Conservation (phyloP, 1,140 invertebrate genomes). For the Zaprionus africanus region DNA sequence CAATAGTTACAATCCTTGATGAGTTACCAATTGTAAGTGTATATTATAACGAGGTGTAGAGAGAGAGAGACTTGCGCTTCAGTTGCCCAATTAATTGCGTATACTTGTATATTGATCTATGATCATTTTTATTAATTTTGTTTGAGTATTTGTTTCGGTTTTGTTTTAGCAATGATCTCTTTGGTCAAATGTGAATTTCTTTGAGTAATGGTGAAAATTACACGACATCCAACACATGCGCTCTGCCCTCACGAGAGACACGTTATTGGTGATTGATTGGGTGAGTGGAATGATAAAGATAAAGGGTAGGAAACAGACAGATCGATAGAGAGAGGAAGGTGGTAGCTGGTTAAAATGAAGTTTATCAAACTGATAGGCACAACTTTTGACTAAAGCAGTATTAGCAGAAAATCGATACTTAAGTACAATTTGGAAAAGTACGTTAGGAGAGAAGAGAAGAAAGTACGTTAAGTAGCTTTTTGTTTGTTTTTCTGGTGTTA, state of each 20-base stretch:
- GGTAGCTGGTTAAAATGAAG: conserved; percentile 11
- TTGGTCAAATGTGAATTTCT: conserved; percentile 55
- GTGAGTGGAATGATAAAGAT: conserved; percentile 56
- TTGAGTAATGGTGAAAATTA: conserved; percentile 78
- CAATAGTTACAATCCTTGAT: conserved; percentile 78
- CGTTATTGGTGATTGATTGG: conserved; percentile 74
- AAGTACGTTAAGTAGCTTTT: conserved; percentile 42
- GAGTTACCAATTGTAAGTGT: conserved; percentile 59
- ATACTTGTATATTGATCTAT: conserved; percentile 42
- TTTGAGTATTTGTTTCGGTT: conserved; percentile 12
- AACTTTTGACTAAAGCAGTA: conserved; percentile 58
- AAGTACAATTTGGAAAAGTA: conserved; percentile 76
- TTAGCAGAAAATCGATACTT: conserved; percentile 48
- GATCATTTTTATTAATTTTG: conserved; percentile 52
- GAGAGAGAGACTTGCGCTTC: conserved; percentile 53
- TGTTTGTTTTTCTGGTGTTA: conserved; percentile 52
- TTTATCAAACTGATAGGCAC: conserved; percentile 43
- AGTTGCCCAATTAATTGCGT: conserved; percentile 52
- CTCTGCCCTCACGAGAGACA: conserved; percentile 84
- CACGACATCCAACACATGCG: conserved; percentile 85
- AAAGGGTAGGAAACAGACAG: conserved; percentile 41
- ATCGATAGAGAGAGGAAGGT: conserved; percentile 22
- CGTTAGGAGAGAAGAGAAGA: conserved; percentile 43
- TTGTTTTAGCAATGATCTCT: conserved; percentile 45
- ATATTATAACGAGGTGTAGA: conserved; percentile 46